Evolutionary conservation across 2,113 vertebrate species (phyloP).

Genomic region (Sceloporus undulatus): DNA sequence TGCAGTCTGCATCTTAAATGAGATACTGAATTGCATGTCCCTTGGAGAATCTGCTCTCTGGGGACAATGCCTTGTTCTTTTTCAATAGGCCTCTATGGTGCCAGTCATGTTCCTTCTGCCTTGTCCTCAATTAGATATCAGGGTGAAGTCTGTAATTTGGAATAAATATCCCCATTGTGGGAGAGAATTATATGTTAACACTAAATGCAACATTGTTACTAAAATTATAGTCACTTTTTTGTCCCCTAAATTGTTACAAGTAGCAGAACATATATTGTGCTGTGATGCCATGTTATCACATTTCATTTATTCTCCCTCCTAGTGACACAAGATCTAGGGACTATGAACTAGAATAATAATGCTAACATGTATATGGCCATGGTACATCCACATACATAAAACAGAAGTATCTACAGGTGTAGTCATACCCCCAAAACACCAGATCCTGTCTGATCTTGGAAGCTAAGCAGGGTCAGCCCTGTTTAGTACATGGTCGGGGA

Average conservation of each 20-base stretch:
- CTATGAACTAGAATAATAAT: no score
- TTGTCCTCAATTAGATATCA: neutral
- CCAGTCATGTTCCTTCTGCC: neutral
- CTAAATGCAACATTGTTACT: neutral
- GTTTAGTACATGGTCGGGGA: no score
- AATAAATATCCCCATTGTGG: neutral
- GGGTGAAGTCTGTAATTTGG: neutral
- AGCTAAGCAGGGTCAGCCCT: no score
- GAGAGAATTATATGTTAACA: neutral
- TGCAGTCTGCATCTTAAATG: neutral
- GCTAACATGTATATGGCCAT: no score
- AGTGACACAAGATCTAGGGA: no score
- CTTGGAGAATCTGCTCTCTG: neutral
- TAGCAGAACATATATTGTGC: neutral
- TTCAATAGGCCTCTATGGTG: neutral
- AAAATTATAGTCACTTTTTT: neutral
- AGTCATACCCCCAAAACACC: no score
- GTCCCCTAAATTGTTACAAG: neutral
- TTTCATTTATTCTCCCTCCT: no score
- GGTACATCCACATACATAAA: no score
- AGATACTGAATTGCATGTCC: neutral
- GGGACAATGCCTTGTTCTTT: neutral
- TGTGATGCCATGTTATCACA: no score
- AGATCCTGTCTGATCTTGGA: no score
- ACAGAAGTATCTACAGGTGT: no score